Evolutionary conservation across 1,140 invertebrate genomes (phyloP).

Genomic region (Euwallacea fornicatus): DNA sequence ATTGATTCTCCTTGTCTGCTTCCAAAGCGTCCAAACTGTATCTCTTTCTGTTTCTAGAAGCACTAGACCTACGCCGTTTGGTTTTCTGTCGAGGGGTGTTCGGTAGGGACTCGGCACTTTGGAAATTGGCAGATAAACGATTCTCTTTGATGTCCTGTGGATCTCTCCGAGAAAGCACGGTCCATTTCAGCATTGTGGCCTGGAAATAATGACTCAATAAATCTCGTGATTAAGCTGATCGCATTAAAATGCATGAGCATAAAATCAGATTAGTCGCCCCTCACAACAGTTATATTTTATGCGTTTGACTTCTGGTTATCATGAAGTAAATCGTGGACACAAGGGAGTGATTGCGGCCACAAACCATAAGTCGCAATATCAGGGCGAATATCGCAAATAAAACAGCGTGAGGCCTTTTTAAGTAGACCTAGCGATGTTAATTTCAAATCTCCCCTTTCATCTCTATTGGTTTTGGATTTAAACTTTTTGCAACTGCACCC

Average conservation of each 20-base stretch:
- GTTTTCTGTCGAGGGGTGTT: constrained; percentile 41
- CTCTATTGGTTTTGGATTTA: not conserved
- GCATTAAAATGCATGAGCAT: not conserved
- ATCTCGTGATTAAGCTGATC: not conserved
- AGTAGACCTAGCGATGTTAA: constrained; percentile 11
- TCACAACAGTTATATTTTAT: constrained; percentile 14
- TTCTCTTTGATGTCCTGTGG: constrained; percentile 28
- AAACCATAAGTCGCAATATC: constrained; percentile 7
- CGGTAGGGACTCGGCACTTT: constrained; percentile 31
- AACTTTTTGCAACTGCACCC: not conserved
- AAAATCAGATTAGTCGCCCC: constrained; percentile 13
- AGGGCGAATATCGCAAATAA: constrained; percentile 12
- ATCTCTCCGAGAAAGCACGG: constrained; percentile 45
- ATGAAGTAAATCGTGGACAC: constrained; percentile 1
- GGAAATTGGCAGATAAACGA: constrained; percentile 32
- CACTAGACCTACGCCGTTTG: constrained; percentile 41
- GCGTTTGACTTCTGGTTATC: constrained; percentile 16
- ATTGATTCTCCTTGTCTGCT: constrained; percentile 51
- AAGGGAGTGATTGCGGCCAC: constrained; percentile 18
- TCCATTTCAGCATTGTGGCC: constrained; percentile 51
- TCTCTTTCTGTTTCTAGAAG: constrained; percentile 35
- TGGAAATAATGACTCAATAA: not conserved
- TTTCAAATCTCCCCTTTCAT: constrained; percentile 1
- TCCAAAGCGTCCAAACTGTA: constrained; percentile 41
- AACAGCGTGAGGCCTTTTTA: constrained; percentile 19